Conservation (phyloP, 2,113 vertebrate species). For the Alligator sinensis region DNA sequence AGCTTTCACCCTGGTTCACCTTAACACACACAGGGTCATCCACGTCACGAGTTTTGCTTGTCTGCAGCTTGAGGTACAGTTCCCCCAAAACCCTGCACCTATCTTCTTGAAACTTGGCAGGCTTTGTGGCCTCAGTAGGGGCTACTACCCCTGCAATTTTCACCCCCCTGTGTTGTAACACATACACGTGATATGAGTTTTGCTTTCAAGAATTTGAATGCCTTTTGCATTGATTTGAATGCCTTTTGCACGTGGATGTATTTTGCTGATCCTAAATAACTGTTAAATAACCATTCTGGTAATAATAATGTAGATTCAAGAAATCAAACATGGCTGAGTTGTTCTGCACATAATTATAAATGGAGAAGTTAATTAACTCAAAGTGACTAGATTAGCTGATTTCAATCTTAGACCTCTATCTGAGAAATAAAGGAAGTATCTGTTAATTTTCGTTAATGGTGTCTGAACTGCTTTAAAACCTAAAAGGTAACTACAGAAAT, state of each 20-base stretch:
- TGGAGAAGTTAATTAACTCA: not conserved
- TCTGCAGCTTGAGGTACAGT: too few relatives aligned
- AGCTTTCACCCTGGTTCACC: too few relatives aligned
- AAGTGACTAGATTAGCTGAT: not conserved
- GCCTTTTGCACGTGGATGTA: not conserved
- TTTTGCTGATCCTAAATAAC: not conserved
- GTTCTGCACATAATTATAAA: not conserved
- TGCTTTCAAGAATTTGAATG: too few relatives aligned
- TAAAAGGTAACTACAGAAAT: not conserved
- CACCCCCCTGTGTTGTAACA: too few relatives aligned
- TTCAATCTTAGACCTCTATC: not conserved
- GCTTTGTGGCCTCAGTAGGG: too few relatives aligned
- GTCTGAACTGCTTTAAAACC: not conserved
- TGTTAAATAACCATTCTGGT: not conserved
- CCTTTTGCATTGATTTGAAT: not conserved
- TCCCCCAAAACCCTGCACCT: too few relatives aligned
- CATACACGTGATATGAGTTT: too few relatives aligned
- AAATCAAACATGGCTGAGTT: not conserved
- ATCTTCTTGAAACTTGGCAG: too few relatives aligned
- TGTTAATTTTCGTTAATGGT: not conserved
- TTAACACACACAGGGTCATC: too few relatives aligned
- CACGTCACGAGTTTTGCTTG: too few relatives aligned
- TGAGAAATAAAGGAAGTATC: not conserved
- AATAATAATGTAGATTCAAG: not conserved
- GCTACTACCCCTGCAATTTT: too few relatives aligned